Conservation (phyloP, 2,797 vertebrate species). For the Eulemur mongoz region DNA sequence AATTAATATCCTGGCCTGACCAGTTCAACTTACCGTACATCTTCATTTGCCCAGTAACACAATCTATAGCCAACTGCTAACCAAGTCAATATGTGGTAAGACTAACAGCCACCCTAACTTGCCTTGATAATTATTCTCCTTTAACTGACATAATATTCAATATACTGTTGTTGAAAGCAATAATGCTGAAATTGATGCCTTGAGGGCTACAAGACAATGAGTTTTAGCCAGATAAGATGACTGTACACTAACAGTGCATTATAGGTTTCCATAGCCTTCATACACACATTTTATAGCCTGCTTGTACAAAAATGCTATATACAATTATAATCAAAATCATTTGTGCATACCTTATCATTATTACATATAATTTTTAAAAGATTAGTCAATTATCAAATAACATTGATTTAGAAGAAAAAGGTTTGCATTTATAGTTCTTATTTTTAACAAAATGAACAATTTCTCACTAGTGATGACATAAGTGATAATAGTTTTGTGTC, state of each 20-base stretch:
- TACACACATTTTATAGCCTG: constrained; percentile 57
- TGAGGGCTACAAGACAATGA: constrained; percentile 83
- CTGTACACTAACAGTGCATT: constrained; percentile 86
- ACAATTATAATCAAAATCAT: constrained; percentile 68
- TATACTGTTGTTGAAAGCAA: constrained; percentile 81
- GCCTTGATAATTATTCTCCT: constrained; percentile 82
- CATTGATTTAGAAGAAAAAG: constrained; percentile 38
- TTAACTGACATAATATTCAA: constrained; percentile 84
- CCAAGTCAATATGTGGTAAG: constrained; percentile 82
- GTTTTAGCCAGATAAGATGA: constrained; percentile 87
- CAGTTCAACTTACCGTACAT: constrained; percentile 74
- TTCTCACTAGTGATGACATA: constrained; percentile 70
- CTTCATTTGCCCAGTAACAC: constrained; percentile 79
- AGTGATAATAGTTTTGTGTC: background rate
- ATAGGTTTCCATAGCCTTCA: constrained; percentile 80
- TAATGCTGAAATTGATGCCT: constrained; percentile 82
- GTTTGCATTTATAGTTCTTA: constrained; percentile 65
- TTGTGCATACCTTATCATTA: constrained; percentile 70
- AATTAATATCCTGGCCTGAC: constrained; percentile 78
- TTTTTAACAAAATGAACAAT: constrained; percentile 68
- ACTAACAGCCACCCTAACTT: constrained; percentile 81
- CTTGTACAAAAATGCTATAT: constrained; percentile 52
- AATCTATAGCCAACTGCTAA: constrained; percentile 78
- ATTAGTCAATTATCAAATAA: constrained; percentile 56
- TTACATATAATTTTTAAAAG: constrained; percentile 67